Base-by-base conservation (phyloP, 1,140 invertebrate species). In the Calephelis virginiensis region DNA sequence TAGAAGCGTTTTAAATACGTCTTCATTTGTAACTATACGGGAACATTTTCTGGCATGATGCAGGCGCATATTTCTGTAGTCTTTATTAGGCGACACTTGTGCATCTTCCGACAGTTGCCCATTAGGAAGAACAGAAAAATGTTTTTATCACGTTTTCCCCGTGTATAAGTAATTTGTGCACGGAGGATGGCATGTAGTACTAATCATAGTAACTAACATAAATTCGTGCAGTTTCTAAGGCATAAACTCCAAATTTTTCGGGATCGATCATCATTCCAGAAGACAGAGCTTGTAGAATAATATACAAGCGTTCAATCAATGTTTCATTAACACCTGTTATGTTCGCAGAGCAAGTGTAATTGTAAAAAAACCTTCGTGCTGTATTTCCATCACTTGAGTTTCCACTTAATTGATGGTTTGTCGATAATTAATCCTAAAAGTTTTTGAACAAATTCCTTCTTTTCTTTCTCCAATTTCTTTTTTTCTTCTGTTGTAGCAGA, bases 361-460 rank as follows among this genome's bases (percentile, higher is more conserved):
- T 53, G n/a, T 53, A 53, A 53, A 53, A 53, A n/a, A 53, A 53
- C 50, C 11, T 53, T 53, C 50, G 50, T 13, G 8, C 49, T 53
- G 49, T 53, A 53, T 13, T 14, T 53, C 50, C 50, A 53, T 53
- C 50, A 53, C n/a, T 53, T 53, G 50, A 10, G n/a, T 53, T 53
- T 53, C 50, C 50, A 53, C 50, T 53, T 53, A 53, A 53, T 53
- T 53, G 50, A 53, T n/a, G 8, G 50, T 53, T 53, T 53, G 50
- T 53, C 50, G 50, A 53, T 53, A 53, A 53, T 53, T 53, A 53
- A 53, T 53, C 50, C n/a, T 53, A 53, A 53, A 53, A 0, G 10
- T 53, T 53, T 53, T 53, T 53, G 50, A 14, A 53, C 50, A 53
- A 53, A 53, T 53, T 53, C 50, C 50, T 53, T 53, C 50, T 53